These are phyloP conservation scores for Staurois parvus DNA, from an alignment of 2,797 vertebrate species.

Conservation along the genomic window DNA sequence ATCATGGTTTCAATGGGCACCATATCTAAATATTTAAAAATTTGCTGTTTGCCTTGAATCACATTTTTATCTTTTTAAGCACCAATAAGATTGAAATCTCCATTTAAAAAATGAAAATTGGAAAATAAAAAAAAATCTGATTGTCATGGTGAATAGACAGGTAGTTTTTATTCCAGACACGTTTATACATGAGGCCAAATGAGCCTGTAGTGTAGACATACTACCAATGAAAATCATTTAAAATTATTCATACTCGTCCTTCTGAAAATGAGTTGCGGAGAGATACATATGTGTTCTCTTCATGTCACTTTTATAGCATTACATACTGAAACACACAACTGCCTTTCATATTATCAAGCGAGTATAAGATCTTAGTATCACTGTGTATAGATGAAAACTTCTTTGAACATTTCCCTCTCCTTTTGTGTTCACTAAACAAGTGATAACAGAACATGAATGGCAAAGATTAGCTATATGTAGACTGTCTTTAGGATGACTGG, in stretches of 20 bases:
- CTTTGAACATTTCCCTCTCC: constrained; percentile 11
- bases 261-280: not conserved
- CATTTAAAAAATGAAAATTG: too few species aligned
- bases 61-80: too few species aligned
- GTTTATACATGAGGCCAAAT: not conserved
- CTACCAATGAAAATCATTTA: not conserved
- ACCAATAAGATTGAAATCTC: too few species aligned
- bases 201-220: not conserved
- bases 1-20: too few species aligned
- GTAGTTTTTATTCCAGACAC: not conserved
- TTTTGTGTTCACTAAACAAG: constrained; percentile 19
- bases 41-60: too few species aligned
- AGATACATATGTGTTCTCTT: constrained; percentile 4
- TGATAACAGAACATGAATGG: constrained; percentile 16
- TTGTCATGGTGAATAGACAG: too few species aligned
- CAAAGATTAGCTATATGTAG: constrained; percentile 11
- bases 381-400: constrained; percentile 1
- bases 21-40: too few species aligned
- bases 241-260: not conserved
- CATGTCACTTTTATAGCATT: constrained; percentile 8
- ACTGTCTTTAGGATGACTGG: constrained; percentile 59
- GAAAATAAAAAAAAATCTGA: not conserved
- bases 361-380: not conserved
- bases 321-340: constrained; percentile 2
- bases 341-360: constrained; percentile 19